Conservation (phyloP, 2,888 invertebrate genomes). For the Amorpha juglandis region DNA sequence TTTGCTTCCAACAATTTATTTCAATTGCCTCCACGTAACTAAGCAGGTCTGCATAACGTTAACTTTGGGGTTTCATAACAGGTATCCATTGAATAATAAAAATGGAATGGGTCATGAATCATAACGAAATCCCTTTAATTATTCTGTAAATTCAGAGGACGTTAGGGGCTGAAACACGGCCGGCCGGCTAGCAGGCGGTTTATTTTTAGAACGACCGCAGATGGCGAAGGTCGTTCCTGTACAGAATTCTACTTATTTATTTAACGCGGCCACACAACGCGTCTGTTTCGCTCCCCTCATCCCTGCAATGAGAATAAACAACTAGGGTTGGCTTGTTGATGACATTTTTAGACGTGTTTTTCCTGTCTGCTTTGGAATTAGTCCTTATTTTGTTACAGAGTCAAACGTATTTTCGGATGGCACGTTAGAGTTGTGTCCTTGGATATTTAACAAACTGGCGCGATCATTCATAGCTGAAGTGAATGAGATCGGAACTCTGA, state of each 20-base stretch:
- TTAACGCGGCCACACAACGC: conserved; percentile 63
- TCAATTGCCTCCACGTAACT: too few relatives aligned
- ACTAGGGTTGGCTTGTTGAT: conserved; percentile 32
- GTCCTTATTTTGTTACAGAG: conserved; percentile 10
- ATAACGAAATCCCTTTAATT: conserved; percentile 48
- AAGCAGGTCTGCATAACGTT: background rate
- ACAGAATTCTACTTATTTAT: conserved; percentile 73
- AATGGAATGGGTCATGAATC: conserved; percentile 37
- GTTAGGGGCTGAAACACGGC: conserved; percentile 45
- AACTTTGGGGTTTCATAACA: conserved; percentile 23
- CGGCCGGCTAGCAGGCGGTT: conserved; percentile 47
- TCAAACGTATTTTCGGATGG: conserved; percentile 11
- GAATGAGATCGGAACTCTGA: background rate
- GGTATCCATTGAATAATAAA: conserved; percentile 29
- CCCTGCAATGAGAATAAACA: conserved; percentile 50
- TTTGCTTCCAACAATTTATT: too few relatives aligned
- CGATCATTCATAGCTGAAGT: background rate
- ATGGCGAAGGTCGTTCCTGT: conserved; percentile 72
- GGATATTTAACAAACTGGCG: background rate
- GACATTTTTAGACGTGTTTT: conserved; percentile 43
- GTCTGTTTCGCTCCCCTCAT: conserved; percentile 44
- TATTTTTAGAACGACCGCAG: conserved; percentile 74
- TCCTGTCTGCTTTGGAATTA: conserved; percentile 24
- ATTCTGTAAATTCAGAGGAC: conserved; percentile 46
- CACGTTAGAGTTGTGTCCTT: conserved; percentile 6